Evolutionary conservation across 2,888 invertebrate genomes (phyloP).

Genomic region (Megaustenia siamemsis): DNA sequence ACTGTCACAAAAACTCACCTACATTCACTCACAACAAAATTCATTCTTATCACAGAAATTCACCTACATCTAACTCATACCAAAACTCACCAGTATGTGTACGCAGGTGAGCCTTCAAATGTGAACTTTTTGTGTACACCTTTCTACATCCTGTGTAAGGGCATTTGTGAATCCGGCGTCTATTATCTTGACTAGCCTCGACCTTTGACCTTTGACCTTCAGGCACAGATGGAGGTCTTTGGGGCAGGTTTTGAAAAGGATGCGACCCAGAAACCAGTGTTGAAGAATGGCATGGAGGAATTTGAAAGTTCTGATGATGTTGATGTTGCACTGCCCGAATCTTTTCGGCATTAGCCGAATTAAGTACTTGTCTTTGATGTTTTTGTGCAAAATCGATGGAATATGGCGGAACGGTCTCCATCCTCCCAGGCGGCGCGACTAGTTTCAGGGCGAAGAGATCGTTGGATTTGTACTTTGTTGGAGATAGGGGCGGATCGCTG

Average conservation of each 20-base stretch:
- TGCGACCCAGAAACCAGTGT: conserved; percentile 60
- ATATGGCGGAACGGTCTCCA: conserved; percentile 84
- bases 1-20: no score
- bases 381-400: conserved; percentile 84
- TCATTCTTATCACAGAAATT: no score
- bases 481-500: conserved; percentile 74
- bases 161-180: conserved; percentile 77
- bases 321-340: conserved; percentile 39
- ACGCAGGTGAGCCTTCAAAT: conserved; percentile 95
- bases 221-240: conserved; percentile 58
- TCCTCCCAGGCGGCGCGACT: conserved; percentile 75
- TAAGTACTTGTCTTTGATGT: conserved; percentile 60
- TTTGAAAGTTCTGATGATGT: background rate
- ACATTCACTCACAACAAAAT: no score
- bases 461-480: conserved; percentile 67
- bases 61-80: no score
- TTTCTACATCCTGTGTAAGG: conserved; percentile 89
- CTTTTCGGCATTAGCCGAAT: conserved; percentile 19
- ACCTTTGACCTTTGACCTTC: conserved; percentile 55
- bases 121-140: conserved; percentile 97
- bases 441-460: conserved; percentile 76
- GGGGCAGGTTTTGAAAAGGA: conserved; percentile 60
- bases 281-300: conserved; percentile 15
- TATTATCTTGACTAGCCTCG: conserved; percentile 77
- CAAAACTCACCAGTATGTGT: conserved; percentile 87